Conservation (phyloP, 2,113 vertebrate species). For the Ceuthmochares aereus region DNA sequence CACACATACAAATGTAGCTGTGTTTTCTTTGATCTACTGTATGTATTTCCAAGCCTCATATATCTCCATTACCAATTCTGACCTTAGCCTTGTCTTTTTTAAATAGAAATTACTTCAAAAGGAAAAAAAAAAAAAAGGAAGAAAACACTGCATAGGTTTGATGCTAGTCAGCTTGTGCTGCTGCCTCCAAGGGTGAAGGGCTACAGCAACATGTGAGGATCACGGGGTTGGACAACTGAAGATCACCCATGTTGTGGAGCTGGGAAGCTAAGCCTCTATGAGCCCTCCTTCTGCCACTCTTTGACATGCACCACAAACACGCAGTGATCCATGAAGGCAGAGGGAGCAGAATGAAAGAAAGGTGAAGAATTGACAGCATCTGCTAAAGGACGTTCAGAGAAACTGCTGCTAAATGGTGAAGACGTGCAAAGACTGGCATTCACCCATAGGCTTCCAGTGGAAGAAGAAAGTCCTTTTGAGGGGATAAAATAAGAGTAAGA, state of each 20-base stretch:
- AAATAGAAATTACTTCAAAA: not conserved
- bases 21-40: not conserved
- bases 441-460: slow-evolving; percentile 11
- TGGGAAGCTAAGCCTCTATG: slow-evolving; percentile 33
- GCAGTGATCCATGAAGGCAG: slow-evolving; percentile 73
- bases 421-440: slow-evolving; percentile 46
- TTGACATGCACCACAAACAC: slow-evolving; percentile 29
- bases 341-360: slow-evolving; percentile 63
- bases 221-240: slow-evolving; percentile 55
- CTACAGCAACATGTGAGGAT: slow-evolving; percentile 16
- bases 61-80: not conserved
- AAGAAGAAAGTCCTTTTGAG: slow-evolving; percentile 9
- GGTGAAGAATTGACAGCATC: slow-evolving; percentile 75
- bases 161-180: slow-evolving; percentile 50
- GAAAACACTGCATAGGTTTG: not conserved
- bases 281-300: slow-evolving; percentile 66
- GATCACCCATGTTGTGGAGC: slow-evolving; percentile 16
- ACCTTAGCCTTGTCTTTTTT: not conserved
- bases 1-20: not conserved
- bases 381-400: slow-evolving; percentile 67
- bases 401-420: slow-evolving; percentile 43
- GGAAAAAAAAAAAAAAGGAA: not conserved
- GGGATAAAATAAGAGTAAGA: not conserved
- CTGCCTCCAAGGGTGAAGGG: slow-evolving; percentile 16
- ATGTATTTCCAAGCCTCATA: not conserved